A percentile compares a stretch with the other conserved stretches of the same genome.
Evolutionary conservation across 2,797 vertebrate genomes (phyloP).

Genomic region (Muscicapa striata): DNA sequence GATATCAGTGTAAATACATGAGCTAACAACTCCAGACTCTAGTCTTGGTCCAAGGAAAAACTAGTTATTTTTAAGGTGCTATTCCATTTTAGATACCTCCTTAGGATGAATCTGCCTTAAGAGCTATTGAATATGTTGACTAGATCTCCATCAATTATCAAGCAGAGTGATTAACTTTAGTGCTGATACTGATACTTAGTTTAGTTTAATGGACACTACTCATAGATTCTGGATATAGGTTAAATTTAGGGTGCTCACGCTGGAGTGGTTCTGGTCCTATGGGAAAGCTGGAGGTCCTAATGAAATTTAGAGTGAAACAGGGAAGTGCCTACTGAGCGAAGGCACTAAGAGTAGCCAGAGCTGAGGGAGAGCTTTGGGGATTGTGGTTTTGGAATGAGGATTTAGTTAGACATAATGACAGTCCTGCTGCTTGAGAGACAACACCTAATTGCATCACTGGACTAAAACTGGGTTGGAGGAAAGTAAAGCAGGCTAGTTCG

Average conservation of each 20-base stretch:
- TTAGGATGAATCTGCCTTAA: neutral
- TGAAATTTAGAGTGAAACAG: neutral
- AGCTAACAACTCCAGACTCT: neutral
- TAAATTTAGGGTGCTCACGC: neutral
- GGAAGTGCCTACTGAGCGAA: neutral
- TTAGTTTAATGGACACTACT: neutral
- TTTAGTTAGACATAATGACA: neutral
- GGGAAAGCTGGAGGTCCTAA: neutral
- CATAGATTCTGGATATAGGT: neutral
- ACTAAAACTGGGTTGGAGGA: neutral
- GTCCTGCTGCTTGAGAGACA: neutral
- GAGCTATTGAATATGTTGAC: neutral
- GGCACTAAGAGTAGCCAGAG: neutral
- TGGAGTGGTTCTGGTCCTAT: neutral
- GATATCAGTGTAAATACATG: neutral
- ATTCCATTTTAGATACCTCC: neutral
- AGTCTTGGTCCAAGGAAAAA: neutral
- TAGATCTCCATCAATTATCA: neutral
- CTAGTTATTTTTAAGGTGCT: neutral
- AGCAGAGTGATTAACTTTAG: neutral
- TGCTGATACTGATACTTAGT: neutral
- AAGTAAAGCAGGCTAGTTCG: neutral
- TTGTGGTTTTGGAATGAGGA: neutral
- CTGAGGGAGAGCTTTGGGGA: neutral
- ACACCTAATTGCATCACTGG: neutral